Percentiles rank a stretch among this genome's conserved stretches.
These are phyloP conservation scores for Lathamus discolor DNA, from an alignment of 2,113 vertebrate genomes.

Conservation along the genomic window DNA sequence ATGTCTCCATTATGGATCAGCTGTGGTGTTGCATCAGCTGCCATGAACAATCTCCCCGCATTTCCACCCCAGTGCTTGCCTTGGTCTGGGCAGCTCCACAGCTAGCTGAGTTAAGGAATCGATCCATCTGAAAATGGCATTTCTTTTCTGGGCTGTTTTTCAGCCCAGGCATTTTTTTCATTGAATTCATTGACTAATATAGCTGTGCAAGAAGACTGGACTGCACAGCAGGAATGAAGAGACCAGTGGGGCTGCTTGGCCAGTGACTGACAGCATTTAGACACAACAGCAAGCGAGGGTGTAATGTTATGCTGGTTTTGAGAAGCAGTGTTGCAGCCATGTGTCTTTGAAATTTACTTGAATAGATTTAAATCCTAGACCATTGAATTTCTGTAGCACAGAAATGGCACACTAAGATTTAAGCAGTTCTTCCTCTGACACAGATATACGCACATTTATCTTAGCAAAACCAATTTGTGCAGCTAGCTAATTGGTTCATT, in stretches of 20 bases:
- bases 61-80: neutral
- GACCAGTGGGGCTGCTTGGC: neutral
- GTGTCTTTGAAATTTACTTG: neutral
- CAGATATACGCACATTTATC: neutral
- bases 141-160: neutral
- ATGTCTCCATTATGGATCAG: accelerated
- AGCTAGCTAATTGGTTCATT: neutral
- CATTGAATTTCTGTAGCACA: neutral
- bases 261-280: neutral
- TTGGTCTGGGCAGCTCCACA: neutral
- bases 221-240: neutral
- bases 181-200: neutral
- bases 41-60: neutral
- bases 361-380: neutral
- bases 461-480: neutral
- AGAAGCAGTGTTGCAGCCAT: neutral
- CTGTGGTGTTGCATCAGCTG: neutral
- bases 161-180: neutral
- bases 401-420: neutral
- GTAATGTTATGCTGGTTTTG: neutral
- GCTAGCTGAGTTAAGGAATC: neutral
- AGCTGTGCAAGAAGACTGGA: neutral
- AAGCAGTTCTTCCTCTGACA: neutral
- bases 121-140: neutral
- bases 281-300: neutral